Percentiles rank a stretch among this genome's conserved stretches.
phyloP scores from a whole-genome alignment of 2,888 invertebrate genomes.

The Nomada fucata region DNA sequence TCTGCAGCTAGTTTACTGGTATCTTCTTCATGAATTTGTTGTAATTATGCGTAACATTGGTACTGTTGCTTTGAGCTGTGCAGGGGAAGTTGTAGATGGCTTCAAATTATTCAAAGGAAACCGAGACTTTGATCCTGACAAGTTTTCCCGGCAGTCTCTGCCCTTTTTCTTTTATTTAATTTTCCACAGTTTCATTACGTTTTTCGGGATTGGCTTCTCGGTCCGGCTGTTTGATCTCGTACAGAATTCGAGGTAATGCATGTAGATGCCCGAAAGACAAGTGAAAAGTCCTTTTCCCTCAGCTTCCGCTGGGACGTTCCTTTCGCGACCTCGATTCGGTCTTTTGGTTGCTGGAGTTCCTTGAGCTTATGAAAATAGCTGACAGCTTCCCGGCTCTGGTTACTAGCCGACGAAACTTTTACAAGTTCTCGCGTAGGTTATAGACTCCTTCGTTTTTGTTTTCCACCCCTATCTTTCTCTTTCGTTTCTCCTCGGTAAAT shows the following conservation, averaged over 20 bases:
- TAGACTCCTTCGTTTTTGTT: conserved; percentile 20
- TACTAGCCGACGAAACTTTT: conserved; percentile 69
- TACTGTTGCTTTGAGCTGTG: too few relatives aligned
- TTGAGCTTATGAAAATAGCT: conserved; percentile 70
- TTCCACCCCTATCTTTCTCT: conserved; percentile 6
- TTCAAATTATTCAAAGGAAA: neutral
- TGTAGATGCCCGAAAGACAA: conserved; percentile 41
- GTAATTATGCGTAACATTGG: too few relatives aligned
- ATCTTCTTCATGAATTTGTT: too few relatives aligned
- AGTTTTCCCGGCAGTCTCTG: neutral
- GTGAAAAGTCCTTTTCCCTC: conserved; percentile 46
- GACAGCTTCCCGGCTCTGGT: conserved; percentile 64
- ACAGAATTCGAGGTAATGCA: conserved; percentile 33
- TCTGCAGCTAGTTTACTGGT: too few relatives aligned
- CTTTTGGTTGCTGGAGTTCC: conserved; percentile 57
- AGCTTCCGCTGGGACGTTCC: conserved; percentile 32
- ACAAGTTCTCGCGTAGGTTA: conserved; percentile 47
- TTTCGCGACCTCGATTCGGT: conserved; percentile 62
- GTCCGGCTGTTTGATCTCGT: neutral
- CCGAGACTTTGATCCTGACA: neutral
- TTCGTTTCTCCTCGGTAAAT: neutral
- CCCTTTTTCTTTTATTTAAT: neutral
- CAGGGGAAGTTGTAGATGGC: too few relatives aligned
- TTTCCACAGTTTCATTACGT: neutral
- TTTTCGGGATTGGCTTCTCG: neutral